Evolutionary conservation across 2,797 vertebrate genomes (phyloP).

Genomic region (Epinephelus awoara): DNA sequence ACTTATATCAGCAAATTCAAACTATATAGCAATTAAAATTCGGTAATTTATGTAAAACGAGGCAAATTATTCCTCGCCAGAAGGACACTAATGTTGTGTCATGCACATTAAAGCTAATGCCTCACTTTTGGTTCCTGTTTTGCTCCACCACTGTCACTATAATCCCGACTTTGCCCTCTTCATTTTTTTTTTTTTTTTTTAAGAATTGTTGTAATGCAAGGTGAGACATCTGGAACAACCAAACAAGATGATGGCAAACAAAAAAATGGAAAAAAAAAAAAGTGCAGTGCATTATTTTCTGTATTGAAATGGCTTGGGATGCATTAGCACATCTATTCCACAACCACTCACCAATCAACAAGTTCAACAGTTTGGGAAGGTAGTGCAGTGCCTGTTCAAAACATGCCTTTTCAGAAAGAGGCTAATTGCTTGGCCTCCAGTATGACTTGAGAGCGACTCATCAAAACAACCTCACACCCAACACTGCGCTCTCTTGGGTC

Average conservation of each 20-base stretch:
- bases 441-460: too few species aligned
- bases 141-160: neutral
- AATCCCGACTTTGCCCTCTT: neutral
- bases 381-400: too few species aligned
- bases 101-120: neutral
- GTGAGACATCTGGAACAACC: neutral
- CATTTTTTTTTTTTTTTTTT: neutral
- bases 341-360: neutral
- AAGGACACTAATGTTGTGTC: neutral
- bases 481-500: too few species aligned
- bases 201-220: neutral
- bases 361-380: too few species aligned
- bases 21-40: slow-evolving; percentile 42
- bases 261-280: neutral
- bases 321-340: neutral
- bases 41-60: slow-evolving; percentile 17
- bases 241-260: neutral
- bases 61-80: slow-evolving; percentile 18
- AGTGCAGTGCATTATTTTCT: neutral
- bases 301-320: neutral
- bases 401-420: too few species aligned
- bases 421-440: too few species aligned
- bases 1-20: slow-evolving; percentile 50
- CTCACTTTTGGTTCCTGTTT: neutral
- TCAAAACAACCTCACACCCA: too few species aligned